Evolutionary conservation across 1,140 invertebrate species (phyloP).

Genomic region (Hetaerina americana): DNA sequence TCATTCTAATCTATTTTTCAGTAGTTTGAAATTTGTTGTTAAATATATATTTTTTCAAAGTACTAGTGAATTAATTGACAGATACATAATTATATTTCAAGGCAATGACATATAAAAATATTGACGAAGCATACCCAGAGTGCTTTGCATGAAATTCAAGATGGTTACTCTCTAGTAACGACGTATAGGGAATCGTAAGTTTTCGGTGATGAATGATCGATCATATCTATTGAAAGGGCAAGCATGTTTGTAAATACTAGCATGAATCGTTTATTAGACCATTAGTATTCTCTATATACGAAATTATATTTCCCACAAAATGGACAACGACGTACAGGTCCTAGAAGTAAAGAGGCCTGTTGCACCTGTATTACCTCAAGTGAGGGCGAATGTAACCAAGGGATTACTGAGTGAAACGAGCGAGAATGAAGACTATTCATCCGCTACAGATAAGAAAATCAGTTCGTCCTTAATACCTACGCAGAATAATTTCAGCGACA

Average conservation of each 20-base stretch:
- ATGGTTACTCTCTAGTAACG: neutral
- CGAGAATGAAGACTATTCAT: neutral
- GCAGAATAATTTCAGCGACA: neutral
- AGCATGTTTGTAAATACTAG: neutral
- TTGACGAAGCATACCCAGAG: neutral
- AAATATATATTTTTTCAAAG: too few species aligned
- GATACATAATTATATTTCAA: too few species aligned
- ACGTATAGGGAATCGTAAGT: neutral
- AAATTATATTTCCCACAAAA: neutral
- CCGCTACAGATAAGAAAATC: neutral
- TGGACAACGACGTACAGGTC: slow-evolving; percentile 3
- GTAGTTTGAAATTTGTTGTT: too few species aligned
- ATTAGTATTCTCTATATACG: neutral
- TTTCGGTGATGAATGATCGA: neutral
- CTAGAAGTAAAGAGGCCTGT: slow-evolving; percentile 3
- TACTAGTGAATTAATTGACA: too few species aligned
- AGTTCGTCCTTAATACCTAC: neutral
- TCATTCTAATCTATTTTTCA: too few species aligned
- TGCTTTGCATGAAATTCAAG: neutral
- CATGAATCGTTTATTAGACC: neutral
- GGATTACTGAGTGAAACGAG: neutral
- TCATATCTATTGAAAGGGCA: too few species aligned
- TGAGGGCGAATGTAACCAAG: neutral
- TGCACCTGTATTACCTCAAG: slow-evolving; percentile 3
- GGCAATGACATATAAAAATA: neutral